These are phyloP conservation scores for Goniozus legneri DNA, from an alignment of 1,140 invertebrate genomes.

Conservation along the genomic window DNA sequence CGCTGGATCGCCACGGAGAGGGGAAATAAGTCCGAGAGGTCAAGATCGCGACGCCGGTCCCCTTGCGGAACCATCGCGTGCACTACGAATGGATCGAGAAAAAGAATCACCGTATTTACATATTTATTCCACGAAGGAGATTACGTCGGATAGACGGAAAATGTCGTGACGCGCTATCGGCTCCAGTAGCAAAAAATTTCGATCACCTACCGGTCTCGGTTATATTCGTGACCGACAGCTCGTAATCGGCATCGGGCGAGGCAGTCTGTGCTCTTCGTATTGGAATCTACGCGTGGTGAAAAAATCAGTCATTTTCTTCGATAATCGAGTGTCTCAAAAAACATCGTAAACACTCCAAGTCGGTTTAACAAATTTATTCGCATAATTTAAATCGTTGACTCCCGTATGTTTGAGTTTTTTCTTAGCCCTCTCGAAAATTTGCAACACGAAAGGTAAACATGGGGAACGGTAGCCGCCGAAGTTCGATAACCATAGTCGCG, in stretches of 20 bases:
- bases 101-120: slow-evolving; percentile 30
- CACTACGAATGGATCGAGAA: slow-evolving; percentile 14
- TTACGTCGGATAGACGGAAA: slow-evolving; percentile 29
- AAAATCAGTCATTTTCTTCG: too few relatives aligned
- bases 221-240: neutral
- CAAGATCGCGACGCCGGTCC: slow-evolving; percentile 20
- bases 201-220: neutral
- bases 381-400: too few relatives aligned
- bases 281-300: too few relatives aligned
- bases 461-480: slow-evolving; percentile 4
- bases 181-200: slow-evolving; percentile 12
- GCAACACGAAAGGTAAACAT: too few relatives aligned
- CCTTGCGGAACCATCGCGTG: slow-evolving; percentile 13
- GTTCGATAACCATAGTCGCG: slow-evolving; percentile 23
- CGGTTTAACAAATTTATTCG: too few relatives aligned
- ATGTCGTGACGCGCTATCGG: slow-evolving; percentile 30
- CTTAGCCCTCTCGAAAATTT: too few relatives aligned
- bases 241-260: neutral
- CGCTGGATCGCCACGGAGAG: too few relatives aligned
- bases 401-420: too few relatives aligned
- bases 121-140: slow-evolving; percentile 38
- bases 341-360: too few relatives aligned
- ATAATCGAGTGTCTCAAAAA: too few relatives aligned
- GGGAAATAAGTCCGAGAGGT: slow-evolving; percentile 16
- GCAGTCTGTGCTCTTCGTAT: too few relatives aligned